Conservation (phyloP, 2,113 vertebrate species). For the Crotophaga sulcirostris region DNA sequence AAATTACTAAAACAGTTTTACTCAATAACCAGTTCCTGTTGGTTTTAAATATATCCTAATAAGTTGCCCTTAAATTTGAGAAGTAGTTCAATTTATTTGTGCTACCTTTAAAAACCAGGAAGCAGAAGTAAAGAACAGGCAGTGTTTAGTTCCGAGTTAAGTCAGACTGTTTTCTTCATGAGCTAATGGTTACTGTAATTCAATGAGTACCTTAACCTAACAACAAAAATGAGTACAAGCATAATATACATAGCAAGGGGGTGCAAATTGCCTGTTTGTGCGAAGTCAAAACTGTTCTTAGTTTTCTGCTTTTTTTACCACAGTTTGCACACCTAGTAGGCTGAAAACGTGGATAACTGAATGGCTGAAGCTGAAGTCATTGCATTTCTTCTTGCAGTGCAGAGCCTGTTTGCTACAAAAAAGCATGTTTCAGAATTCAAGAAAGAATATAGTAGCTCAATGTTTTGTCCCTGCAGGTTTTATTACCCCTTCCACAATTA, state of each 20-base stretch:
- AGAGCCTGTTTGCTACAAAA: neutral
- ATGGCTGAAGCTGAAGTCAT: neutral
- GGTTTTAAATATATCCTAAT: neutral
- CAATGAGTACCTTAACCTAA: neutral
- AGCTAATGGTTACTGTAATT: neutral
- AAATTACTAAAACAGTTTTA: neutral
- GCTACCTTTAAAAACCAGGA: neutral
- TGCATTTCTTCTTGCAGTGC: neutral
- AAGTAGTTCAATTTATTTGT: neutral
- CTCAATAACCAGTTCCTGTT: neutral
- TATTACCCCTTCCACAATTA: neutral
- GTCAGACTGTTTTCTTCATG: neutral
- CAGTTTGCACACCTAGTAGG: neutral
- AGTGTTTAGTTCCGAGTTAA: neutral
- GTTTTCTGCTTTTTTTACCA: neutral
- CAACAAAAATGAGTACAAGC: neutral
- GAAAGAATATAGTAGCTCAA: neutral
- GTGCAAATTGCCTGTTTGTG: neutral
- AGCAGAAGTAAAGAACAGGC: neutral
- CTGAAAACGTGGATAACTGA: neutral
- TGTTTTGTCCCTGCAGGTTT: neutral
- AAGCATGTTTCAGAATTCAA: neutral
- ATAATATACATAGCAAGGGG: neutral
- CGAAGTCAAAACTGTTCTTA: neutral
- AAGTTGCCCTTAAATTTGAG: neutral